phyloP scores from a whole-genome alignment of 2,113 vertebrate species.

The Callaeas wilsoni region DNA sequence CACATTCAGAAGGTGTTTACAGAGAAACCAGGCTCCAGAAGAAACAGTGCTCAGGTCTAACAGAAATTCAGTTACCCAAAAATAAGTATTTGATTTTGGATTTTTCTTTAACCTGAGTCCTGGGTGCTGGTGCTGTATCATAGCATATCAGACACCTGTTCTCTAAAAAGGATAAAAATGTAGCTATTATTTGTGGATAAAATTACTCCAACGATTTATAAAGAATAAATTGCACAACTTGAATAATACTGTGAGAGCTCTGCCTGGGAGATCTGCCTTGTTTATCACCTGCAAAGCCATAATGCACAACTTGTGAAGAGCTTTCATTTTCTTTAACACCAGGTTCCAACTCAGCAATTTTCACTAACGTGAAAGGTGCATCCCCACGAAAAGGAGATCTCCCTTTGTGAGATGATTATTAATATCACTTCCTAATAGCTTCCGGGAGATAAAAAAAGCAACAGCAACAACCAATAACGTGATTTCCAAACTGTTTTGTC shows the following conservation, averaged over 20 bases:
- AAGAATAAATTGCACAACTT: background rate
- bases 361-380: background rate
- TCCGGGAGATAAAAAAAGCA: background rate
- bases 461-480: background rate
- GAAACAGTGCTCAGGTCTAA: conserved; percentile 8
- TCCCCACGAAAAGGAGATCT: background rate
- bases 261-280: background rate
- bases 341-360: conserved; percentile 7
- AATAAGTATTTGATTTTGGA: conserved; percentile 49
- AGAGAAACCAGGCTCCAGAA: conserved; percentile 7
- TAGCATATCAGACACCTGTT: background rate
- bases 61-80: conserved; percentile 25
- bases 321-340: background rate
- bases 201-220: background rate
- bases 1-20: conserved; percentile 6
- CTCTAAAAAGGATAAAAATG: background rate
- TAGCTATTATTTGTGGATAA: background rate
- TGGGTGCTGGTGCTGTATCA: background rate
- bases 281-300: background rate
- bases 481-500: background rate
- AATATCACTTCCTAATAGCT: background rate
- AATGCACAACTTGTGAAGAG: background rate
- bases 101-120: conserved; percentile 29
- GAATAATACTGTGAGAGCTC: background rate
- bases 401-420: background rate